Base-by-base conservation (phyloP, 2,113 vertebrate species). In the Paracyprichromis sp. region DNA sequence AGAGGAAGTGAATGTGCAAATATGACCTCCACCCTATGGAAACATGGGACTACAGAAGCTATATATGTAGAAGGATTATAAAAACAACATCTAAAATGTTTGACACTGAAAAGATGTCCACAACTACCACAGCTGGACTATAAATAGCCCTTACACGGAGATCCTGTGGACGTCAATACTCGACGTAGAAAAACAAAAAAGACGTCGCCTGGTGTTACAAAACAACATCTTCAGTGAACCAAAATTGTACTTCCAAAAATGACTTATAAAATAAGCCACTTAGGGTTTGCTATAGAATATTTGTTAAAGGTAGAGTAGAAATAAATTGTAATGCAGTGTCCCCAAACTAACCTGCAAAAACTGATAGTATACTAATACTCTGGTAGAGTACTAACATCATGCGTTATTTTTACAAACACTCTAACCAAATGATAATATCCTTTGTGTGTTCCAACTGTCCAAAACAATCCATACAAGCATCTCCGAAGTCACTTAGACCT, bases 241-340 rank as follows among this genome's bases (percentile, higher is more conserved):
- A n/a, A 63, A 63, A 36, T 63, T 63, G 17, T 36, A n/a, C 31
- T 12, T 36, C 31, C 6, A 63, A 63, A n/a, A 63, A 63, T 36
- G 0, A 36, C 17, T 63, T 36, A 19, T 34, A 63, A 63, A 63
- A 63, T 63, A 19, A 0, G 2, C 26, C 6, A 63, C 29, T 0
- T 63, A 24, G 66, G 12, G 8, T 24, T 69, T 71, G 8, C 38
- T 71, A 24, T 43, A 43, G n/a, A 43, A 26, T 71, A 24, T 2
- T 71, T 43, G 8, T 69, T 69, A 40, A 69, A 40, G 63, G 63
- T 40, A 9, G 3, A n/a, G 61, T 66, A 8, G 34, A 38, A 1
- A 13, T 40, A 4, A 11, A 38, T 40, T 38, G 4, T 12, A 38
- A 38, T 7, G 19, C 63, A 40, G 9, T 21, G 34, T 0, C 11